Evolutionary conservation across 1,140 invertebrate genomes (phyloP).

Genomic region (Tetranychus cinnabarinus): DNA sequence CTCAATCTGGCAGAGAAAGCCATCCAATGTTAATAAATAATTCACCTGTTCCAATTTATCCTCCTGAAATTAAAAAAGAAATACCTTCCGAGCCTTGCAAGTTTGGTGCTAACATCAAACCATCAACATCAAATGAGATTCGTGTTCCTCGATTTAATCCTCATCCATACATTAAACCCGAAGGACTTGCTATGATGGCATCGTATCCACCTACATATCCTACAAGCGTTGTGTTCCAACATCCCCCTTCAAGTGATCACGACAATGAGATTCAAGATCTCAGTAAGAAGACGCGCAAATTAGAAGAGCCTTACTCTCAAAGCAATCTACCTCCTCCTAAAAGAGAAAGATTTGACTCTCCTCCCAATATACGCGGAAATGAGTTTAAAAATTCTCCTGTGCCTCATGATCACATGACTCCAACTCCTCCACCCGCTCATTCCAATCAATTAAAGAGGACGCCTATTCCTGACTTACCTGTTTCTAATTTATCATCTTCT

Average conservation of each 20-base stretch:
- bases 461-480: not conserved
- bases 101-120: not conserved
- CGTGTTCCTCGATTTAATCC: not conserved
- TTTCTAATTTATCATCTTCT: not conserved
- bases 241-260: not conserved
- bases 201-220: not conserved
- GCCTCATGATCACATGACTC: not conserved
- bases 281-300: constrained; percentile 14
- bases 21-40: not conserved
- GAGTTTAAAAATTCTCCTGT: not conserved
- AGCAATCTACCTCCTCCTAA: not conserved
- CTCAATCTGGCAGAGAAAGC: not conserved
- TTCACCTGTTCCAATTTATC: not conserved
- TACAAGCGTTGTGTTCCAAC: not conserved
- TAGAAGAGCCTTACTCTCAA: not conserved
- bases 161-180: not conserved
- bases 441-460: constrained; percentile 3
- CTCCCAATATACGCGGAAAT: not conserved
- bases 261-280: constrained; percentile 17
- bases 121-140: not conserved
- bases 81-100: not conserved
- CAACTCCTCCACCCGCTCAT: constrained; percentile 12
- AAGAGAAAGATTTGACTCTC: constrained; percentile 4
- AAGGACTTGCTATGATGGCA: not conserved
- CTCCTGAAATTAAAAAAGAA: not conserved